Conservation (phyloP, 2,113 vertebrate genomes). For the Gasterosteus aculeatus region DNA sequence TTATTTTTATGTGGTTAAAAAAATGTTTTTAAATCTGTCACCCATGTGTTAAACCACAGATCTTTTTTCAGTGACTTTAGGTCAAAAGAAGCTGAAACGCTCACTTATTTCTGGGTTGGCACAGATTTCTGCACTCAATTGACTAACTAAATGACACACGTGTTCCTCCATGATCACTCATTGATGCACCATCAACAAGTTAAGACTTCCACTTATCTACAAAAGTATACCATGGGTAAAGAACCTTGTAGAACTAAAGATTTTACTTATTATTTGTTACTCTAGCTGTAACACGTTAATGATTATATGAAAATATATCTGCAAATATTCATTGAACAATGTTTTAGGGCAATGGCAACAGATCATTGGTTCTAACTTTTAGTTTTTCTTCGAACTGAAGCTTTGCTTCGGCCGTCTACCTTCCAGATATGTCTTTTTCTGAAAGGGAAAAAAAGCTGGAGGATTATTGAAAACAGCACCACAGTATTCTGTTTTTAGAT, state of each 20-base stretch:
- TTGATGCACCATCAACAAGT: background rate
- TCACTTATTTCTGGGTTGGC: background rate
- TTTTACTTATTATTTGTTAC: background rate
- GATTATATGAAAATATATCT: background rate
- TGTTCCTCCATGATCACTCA: background rate
- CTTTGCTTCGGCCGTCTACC: background rate
- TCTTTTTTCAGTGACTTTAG: background rate
- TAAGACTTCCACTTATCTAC: background rate
- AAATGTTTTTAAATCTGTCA: background rate
- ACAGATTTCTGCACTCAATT: background rate
- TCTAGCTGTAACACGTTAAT: no score
- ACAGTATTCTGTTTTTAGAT: background rate
- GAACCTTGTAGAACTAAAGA: background rate
- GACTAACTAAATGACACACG: background rate
- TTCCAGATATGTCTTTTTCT: conserved; percentile 16
- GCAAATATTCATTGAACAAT: background rate
- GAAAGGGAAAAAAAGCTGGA: conserved; percentile 8
- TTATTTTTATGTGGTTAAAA: background rate
- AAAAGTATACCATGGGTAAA: background rate
- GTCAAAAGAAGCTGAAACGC: background rate
- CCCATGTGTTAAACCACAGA: background rate
- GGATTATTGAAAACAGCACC: conserved; percentile 37
- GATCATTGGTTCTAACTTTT: background rate
- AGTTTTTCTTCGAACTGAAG: background rate
- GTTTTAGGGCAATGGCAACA: background rate